These are phyloP conservation scores for Drosophila macrothrix DNA, from an alignment of 2,888 invertebrate species.

Conservation along the genomic window DNA sequence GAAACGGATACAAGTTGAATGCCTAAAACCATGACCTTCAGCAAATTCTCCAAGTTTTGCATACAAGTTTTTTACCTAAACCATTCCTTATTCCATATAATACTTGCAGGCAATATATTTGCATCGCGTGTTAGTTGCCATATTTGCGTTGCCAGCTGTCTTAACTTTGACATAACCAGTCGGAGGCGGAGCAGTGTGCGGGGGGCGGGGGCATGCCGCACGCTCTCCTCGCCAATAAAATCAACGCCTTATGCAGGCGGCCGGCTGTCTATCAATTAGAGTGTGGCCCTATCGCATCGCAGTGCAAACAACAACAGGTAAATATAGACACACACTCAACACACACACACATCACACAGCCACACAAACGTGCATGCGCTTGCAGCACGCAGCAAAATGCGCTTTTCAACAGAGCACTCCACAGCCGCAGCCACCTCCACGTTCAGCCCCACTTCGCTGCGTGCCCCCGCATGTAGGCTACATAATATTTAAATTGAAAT, in stretches of 20 bases:
- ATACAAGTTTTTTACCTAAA: constrained; percentile 9
- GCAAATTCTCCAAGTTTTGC: constrained; percentile 25
- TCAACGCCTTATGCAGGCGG: constrained; percentile 62
- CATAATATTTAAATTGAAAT: constrained; percentile 74
- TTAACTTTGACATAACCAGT: constrained; percentile 79
- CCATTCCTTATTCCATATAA: not conserved
- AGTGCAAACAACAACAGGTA: constrained; percentile 45
- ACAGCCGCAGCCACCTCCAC: not conserved
- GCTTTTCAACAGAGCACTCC: constrained; percentile 3
- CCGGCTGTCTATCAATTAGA: constrained; percentile 72
- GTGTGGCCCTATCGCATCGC: constrained; percentile 42
- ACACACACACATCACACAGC: not conserved
- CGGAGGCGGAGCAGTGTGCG: constrained; percentile 2
- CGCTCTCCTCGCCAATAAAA: constrained; percentile 30
- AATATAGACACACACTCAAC: constrained; percentile 34
- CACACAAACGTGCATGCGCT: constrained; percentile 1
- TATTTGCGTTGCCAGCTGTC: constrained; percentile 80
- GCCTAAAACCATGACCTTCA: constrained; percentile 57
- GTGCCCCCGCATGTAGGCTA: constrained; percentile 57
- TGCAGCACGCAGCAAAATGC: constrained; percentile 47
- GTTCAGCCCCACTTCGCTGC: too few relatives aligned
- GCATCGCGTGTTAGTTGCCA: constrained; percentile 79
- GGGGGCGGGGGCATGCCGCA: not conserved
- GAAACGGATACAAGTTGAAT: constrained; percentile 53
- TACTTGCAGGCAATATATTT: constrained; percentile 6